Conservation (phyloP, 2,797 vertebrate species). For the Columba guinea region DNA sequence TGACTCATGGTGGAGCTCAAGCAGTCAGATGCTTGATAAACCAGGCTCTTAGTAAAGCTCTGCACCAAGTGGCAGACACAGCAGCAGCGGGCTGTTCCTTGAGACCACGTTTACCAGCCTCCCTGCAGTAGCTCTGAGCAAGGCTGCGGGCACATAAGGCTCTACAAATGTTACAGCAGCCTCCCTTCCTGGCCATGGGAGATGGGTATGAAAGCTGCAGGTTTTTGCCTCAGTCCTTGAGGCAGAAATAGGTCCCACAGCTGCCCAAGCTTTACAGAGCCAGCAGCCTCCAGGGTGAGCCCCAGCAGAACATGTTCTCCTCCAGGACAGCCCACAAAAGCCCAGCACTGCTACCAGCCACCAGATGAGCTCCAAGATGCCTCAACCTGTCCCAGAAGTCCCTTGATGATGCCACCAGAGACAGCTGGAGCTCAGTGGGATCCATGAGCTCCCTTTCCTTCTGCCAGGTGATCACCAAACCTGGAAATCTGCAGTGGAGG, state of each 20-base stretch:
- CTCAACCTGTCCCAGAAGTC: neutral
- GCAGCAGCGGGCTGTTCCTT: neutral
- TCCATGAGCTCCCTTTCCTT: neutral
- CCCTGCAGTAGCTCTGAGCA: neutral
- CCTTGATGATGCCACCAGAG: neutral
- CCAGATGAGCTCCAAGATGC: neutral
- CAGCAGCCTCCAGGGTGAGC: neutral
- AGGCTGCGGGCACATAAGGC: neutral
- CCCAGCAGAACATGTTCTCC: neutral
- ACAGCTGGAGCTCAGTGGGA: neutral
- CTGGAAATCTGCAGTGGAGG: neutral
- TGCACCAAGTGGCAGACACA: neutral
- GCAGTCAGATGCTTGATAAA: neutral
- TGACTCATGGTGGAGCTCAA: neutral
- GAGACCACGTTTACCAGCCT: rapidly evolving
- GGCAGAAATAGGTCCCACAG: neutral
- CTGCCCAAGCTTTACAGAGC: neutral
- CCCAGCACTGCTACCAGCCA: neutral
- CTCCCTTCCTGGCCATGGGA: neutral
- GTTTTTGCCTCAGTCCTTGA: neutral
- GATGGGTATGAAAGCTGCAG: neutral
- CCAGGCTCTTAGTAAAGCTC: neutral
- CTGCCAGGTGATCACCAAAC: neutral
- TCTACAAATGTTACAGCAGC: neutral
- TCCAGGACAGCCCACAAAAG: neutral